Conservation (phyloP, 2,113 vertebrate genomes). For the Aythya baeri region DNA sequence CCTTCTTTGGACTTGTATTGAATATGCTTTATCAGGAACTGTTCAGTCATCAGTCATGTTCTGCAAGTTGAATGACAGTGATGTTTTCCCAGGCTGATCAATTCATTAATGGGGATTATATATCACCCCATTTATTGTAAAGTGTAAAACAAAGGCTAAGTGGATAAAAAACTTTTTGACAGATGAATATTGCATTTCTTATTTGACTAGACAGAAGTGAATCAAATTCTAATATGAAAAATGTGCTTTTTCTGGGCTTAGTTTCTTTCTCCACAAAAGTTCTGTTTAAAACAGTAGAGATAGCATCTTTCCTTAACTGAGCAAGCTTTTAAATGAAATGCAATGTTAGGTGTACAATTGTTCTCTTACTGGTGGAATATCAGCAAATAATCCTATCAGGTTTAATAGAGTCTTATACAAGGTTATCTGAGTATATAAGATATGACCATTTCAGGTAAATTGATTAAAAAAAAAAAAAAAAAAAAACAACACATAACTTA, state of each 20-base stretch:
- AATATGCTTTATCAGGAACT: neutral
- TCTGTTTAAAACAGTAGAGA: neutral
- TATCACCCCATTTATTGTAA: neutral
- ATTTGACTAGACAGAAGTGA: neutral
- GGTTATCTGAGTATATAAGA: neutral
- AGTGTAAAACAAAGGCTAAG: neutral
- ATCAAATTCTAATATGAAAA: neutral
- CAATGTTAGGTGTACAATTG: neutral
- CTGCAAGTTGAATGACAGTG: neutral
- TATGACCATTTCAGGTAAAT: neutral
- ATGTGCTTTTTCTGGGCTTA: neutral
- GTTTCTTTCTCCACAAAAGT: neutral
- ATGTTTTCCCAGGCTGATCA: neutral
- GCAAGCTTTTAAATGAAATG: neutral
- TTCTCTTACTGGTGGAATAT: neutral
- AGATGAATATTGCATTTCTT: neutral
- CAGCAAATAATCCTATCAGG: neutral
- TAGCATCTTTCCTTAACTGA: neutral
- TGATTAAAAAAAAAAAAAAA: neutral
- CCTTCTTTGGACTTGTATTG: neutral
- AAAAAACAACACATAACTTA: neutral
- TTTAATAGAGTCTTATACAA: neutral
- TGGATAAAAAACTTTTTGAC: neutral
- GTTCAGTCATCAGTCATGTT: neutral
- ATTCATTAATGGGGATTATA: neutral